A percentile compares a stretch with the other conserved stretches of the same genome.
phyloP scores from a whole-genome alignment of 2,888 invertebrate genomes.

The Tiliacea citrago region DNA sequence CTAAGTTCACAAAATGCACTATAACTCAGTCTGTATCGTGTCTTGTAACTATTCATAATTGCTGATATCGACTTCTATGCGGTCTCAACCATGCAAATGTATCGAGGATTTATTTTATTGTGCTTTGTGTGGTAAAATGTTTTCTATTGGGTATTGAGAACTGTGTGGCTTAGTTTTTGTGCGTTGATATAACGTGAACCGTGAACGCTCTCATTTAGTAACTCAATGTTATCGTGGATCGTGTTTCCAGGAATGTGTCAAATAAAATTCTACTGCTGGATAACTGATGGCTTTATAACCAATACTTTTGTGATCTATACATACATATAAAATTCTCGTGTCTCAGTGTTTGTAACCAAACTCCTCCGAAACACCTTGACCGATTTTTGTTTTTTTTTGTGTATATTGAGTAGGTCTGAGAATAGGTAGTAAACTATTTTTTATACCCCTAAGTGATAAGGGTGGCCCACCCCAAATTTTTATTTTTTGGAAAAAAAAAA shows the following conservation, averaged over 20 bases:
- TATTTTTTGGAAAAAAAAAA: too few species aligned
- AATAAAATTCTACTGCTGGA: not conserved
- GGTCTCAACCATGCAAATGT: conserved; percentile 80
- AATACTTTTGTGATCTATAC: not conserved
- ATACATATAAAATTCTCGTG: too few species aligned
- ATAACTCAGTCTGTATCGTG: conserved; percentile 81
- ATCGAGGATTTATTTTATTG: conserved; percentile 77
- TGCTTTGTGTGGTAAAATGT: not conserved
- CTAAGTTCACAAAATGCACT: conserved; percentile 54
- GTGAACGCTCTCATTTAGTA: not conserved
- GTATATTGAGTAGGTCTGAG: too few species aligned
- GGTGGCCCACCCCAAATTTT: too few species aligned
- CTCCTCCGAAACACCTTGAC: too few species aligned
- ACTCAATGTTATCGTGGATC: not conserved
- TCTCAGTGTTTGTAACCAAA: too few species aligned
- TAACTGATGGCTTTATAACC: not conserved
- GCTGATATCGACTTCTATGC: conserved; percentile 83
- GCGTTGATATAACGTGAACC: too few species aligned
- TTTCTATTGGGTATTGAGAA: not conserved
- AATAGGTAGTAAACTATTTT: too few species aligned
- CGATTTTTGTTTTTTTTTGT: too few species aligned
- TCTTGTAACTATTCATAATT: conserved; percentile 83
- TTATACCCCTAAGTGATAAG: too few species aligned
- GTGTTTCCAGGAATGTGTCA: not conserved
- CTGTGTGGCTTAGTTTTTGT: not conserved